phyloP scores from a whole-genome alignment of 2,888 invertebrate genomes.

The Adelognathus sp. region DNA sequence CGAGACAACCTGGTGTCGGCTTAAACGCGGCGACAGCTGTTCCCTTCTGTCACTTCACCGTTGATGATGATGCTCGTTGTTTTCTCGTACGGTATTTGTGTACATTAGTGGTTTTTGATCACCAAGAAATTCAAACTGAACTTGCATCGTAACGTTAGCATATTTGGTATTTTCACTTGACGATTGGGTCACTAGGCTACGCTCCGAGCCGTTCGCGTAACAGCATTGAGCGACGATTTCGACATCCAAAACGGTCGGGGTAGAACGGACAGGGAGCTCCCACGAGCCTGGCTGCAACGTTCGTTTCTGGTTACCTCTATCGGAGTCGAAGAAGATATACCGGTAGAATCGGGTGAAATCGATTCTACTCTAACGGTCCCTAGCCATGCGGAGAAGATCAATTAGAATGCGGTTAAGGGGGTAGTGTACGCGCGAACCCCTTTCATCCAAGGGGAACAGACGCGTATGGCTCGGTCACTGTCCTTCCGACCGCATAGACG shows the following conservation, averaged over 20 bases:
- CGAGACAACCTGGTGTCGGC: constrained; percentile 38
- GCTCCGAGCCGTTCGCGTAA: too few relatives aligned
- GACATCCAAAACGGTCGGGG: too few relatives aligned
- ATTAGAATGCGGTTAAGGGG: constrained; percentile 48
- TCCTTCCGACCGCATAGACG: constrained; percentile 14
- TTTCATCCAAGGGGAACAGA: neutral
- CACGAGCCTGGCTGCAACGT: too few relatives aligned
- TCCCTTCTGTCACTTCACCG: constrained; percentile 50
- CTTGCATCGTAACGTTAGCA: too few relatives aligned
- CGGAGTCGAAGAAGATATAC: neutral
- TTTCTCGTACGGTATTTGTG: neutral
- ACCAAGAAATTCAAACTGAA: neutral
- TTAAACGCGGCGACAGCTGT: constrained; percentile 47
- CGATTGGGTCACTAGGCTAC: too few relatives aligned
- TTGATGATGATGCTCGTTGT: constrained; percentile 23
- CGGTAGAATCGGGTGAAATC: constrained; percentile 44
- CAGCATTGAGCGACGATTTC: too few relatives aligned
- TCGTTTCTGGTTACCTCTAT: neutral
- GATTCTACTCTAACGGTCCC: constrained; percentile 37
- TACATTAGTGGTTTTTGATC: neutral
- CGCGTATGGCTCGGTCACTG: neutral
- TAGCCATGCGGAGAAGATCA: constrained; percentile 43
- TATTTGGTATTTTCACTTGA: too few relatives aligned
- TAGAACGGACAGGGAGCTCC: too few relatives aligned
- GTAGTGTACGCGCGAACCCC: constrained; percentile 43